Percentiles rank a stretch among this genome's conserved stretches.
Evolutionary conservation across 2,797 vertebrate genomes (phyloP).

Genomic region (Oophaga sylvatica): DNA sequence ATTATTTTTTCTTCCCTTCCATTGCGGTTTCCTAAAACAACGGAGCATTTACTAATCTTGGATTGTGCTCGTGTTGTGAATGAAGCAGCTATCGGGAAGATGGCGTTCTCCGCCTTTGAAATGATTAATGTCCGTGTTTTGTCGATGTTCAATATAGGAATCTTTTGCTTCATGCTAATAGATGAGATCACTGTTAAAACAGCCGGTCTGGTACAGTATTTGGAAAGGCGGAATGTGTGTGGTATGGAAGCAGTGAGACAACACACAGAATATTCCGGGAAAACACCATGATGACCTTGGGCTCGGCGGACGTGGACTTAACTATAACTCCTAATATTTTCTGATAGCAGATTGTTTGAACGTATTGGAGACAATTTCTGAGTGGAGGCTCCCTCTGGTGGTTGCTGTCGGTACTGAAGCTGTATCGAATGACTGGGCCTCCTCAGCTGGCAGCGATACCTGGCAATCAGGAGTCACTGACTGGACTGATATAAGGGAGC

Average conservation of each 20-base stretch:
- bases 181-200: conserved; percentile 53
- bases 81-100: conserved; percentile 39
- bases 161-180: conserved; percentile 46
- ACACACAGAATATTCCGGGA: not conserved
- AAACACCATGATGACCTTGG: conserved; percentile 25
- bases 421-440: no score
- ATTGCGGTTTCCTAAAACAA: conserved; percentile 55
- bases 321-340: not conserved
- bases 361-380: no score
- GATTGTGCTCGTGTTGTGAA: conserved; percentile 24
- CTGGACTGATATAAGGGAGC: no score
- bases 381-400: no score
- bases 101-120: not conserved
- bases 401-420: no score
- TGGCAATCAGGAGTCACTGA: no score
- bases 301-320: not conserved
- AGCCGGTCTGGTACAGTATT: conserved; percentile 33
- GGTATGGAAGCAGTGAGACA: conserved; percentile 29
- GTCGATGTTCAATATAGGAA: conserved; percentile 35
- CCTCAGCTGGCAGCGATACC: no score
- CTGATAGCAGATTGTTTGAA: no score
- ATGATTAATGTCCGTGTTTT: conserved; percentile 55
- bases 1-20: conserved; percentile 54
- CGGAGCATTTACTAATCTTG: conserved; percentile 29
- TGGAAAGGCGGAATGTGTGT: conserved; percentile 39